Percentiles rank a stretch among this genome's conserved stretches.
These are phyloP conservation scores for Drosophila anomalata DNA, from an alignment of 2,888 invertebrate genomes.

Conservation along the genomic window DNA sequence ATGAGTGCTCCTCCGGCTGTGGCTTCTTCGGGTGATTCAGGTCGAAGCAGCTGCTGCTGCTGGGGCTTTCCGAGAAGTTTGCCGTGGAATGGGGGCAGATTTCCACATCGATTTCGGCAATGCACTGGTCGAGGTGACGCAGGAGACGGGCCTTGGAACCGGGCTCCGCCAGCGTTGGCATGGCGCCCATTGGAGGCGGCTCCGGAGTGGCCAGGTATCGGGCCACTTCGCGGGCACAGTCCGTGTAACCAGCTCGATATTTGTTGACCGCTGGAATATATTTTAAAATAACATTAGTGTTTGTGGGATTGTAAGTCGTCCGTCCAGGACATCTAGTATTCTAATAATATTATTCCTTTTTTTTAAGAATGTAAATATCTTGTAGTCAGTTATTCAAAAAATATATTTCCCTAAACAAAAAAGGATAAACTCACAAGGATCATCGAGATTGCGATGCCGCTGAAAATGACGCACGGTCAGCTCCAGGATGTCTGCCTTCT, in stretches of 20 bases:
- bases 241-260: conserved; percentile 86
- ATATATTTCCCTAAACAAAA: background rate
- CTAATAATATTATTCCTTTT: background rate
- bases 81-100: conserved; percentile 83
- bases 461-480: conserved; percentile 93
- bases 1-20: conserved; percentile 79
- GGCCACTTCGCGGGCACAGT: conserved; percentile 87
- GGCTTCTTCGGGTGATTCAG: conserved; percentile 61
- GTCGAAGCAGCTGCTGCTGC: conserved; percentile 81
- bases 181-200: conserved; percentile 82
- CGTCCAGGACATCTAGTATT: background rate
- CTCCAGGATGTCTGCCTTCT: conserved; percentile 92
- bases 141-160: conserved; percentile 86
- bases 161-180: conserved; percentile 85
- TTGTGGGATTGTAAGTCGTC: background rate
- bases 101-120: conserved; percentile 86
- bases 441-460: conserved; percentile 88
- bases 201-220: conserved; percentile 83
- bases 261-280: conserved; percentile 79
- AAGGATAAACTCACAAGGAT: conserved; percentile 83
- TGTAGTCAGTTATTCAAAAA: background rate
- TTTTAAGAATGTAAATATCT: background rate
- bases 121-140: conserved; percentile 86
- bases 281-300: background rate
- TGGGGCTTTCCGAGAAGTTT: conserved; percentile 80